phyloP scores from a whole-genome alignment of 2,888 invertebrate species.

The Heterodera filipjevi region DNA sequence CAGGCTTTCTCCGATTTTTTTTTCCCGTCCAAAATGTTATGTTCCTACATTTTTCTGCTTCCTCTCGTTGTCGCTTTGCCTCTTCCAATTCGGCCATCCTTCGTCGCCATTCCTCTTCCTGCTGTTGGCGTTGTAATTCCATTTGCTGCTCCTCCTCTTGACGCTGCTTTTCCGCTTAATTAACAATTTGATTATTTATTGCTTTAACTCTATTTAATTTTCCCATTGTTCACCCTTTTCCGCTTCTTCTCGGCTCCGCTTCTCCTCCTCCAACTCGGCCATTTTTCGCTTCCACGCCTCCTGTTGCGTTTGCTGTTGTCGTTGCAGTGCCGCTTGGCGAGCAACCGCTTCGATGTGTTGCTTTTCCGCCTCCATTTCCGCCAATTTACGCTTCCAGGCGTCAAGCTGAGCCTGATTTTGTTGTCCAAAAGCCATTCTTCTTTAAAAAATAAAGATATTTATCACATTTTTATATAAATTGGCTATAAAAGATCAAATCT shows the following conservation, averaged over 20 bases:
- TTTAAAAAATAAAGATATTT: not conserved
- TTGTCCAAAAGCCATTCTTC: not conserved
- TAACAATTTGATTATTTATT: not conserved
- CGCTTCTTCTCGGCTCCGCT: not conserved
- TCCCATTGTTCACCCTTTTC: not conserved
- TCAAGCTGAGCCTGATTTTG: not conserved
- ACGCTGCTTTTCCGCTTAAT: not conserved
- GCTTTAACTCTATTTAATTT: not conserved
- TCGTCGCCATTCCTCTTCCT: not conserved
- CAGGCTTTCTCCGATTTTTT: no score
- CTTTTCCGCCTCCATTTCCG: not conserved
- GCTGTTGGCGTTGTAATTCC: not conserved
- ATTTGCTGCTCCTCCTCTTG: not conserved
- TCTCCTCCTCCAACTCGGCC: not conserved
- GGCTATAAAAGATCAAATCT: no score
- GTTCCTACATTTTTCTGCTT: not conserved
- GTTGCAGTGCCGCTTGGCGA: not conserved
- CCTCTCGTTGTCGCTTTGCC: not conserved
- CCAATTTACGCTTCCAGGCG: not conserved
- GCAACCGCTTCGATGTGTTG: not conserved
- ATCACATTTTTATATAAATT: no score
- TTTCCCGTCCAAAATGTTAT: no score
- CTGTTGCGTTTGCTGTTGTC: not conserved
- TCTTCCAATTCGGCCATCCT: not conserved
- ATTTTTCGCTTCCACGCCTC: not conserved